Evolutionary conservation across 2,888 invertebrate species (phyloP).

Genomic region (Eumerus sabulonum): DNA sequence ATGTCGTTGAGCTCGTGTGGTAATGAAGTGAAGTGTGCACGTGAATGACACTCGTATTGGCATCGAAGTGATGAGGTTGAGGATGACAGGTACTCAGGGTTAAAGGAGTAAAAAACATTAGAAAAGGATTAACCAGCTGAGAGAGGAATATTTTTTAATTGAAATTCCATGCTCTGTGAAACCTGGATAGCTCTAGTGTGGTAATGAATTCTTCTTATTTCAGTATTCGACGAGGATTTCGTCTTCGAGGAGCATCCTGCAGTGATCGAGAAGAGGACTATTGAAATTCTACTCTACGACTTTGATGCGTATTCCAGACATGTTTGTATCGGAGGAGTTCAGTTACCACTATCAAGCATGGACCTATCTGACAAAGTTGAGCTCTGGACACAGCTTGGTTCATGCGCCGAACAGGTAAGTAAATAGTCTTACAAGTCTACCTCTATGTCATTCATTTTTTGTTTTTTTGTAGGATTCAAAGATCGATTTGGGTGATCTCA

Average conservation of each 20-base stretch:
- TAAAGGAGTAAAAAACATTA: background rate
- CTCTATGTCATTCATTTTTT: background rate
- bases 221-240: conserved; percentile 85
- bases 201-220: conserved; percentile 38
- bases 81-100: background rate
- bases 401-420: conserved; percentile 79
- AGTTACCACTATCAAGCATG: conserved; percentile 81
- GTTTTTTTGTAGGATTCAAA: conserved; percentile 79
- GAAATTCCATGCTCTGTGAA: no score
- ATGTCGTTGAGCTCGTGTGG: background rate
- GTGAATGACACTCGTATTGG: conserved; percentile 26
- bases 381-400: conserved; percentile 81
- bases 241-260: conserved; percentile 83
- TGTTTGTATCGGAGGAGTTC: conserved; percentile 83
- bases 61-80: conserved; percentile 1
- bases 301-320: conserved; percentile 84
- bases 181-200: no score
- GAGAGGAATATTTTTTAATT: no score
- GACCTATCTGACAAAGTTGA: conserved; percentile 81
- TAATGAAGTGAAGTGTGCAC: conserved; percentile 28
- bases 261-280: conserved; percentile 80
- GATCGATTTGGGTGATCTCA: conserved; percentile 93
- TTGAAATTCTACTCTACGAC: conserved; percentile 83
- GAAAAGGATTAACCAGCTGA: no score
- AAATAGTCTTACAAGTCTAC: background rate